phyloP scores from a whole-genome alignment of 2,113 vertebrate genomes.

The Colius striatus region DNA sequence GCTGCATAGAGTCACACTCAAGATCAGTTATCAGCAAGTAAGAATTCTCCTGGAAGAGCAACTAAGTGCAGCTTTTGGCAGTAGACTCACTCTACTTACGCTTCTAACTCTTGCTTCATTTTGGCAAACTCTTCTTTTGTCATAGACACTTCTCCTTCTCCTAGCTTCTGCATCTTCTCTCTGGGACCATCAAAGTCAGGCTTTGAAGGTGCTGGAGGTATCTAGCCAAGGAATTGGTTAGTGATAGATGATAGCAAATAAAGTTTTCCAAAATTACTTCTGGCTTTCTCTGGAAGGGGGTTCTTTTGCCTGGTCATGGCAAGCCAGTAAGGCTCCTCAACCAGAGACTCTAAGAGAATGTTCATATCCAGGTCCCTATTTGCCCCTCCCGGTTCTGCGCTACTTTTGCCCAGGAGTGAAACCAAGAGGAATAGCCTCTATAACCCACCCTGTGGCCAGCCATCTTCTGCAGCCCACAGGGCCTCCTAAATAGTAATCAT shows the following conservation, averaged over 20 bases:
- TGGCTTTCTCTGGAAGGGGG: neutral
- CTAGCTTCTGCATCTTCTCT: conserved; percentile 98
- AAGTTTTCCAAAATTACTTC: neutral
- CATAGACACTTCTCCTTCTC: conserved; percentile 96
- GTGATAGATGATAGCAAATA: neutral
- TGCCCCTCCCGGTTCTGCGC: neutral
- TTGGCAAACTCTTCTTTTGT: conserved; percentile 97
- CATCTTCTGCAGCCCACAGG: neutral
- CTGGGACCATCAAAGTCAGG: conserved; percentile 95
- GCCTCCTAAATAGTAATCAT: neutral
- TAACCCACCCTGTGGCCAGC: neutral
- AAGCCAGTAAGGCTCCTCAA: neutral
- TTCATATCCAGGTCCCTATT: neutral
- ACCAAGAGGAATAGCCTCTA: neutral
- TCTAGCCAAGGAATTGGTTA: conserved; percentile 73
- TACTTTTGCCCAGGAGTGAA: neutral
- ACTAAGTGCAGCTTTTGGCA: neutral
- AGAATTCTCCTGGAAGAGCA: too few species aligned
- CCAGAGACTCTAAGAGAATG: neutral
- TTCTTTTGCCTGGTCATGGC: neutral
- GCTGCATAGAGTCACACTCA: neutral
- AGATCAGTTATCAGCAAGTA: neutral
- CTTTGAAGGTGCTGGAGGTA: conserved; percentile 92
- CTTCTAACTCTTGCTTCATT: conserved; percentile 98
- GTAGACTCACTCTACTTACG: conserved; percentile 79